Base-by-base conservation (phyloP, 1,140 invertebrate species). In the Trichoplusia ni region DNA sequence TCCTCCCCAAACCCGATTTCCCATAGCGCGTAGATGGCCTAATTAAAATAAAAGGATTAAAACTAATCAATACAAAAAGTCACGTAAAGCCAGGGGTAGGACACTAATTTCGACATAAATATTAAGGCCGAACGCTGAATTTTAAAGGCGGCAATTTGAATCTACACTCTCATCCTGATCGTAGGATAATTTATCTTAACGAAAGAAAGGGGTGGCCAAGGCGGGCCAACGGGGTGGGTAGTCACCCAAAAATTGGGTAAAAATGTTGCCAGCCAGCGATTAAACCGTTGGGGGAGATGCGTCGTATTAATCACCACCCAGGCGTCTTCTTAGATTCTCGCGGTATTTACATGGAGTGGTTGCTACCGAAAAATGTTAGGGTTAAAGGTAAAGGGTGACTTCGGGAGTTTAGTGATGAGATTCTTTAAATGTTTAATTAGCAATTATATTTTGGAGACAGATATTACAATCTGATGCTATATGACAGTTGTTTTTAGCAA, bases 221-320 rank as follows among this genome's bases (percentile, higher is more conserved):
- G 67, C 8, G 8, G 75, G 61, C 76, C 73, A 64, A 58, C 33
- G 69, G 60, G 58, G 71, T 58, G 18, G 65, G 77, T 69, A 62
- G 49, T 69, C 67, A 61, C 81, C 82, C 86, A 89, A 90, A 90
- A 90, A 90, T 90, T 90, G 87, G 84, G 85, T 88, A 90, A 90
- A 90, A 90, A 90, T 90, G 87, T 90, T 90, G 82, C 87, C 82
- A 86, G 86, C 84, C 69, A 88, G 77, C 87, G 87, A 90, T 90
- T 90, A 90, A 90, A 89, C 82, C 79, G 78, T 85, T 75, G 86
- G 70, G 87, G 87, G 87, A 84, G 87, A 90, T 88, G 82, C 87
- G 87, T 88, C 83, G 82, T 90, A 90, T 88, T 90, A 90, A 90
- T 90, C 87, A 90, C 87, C 87, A 81, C 87, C 86, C 84, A 75